Conservation (phyloP, 2,113 vertebrate genomes). For the Oreochromis spilurus region DNA sequence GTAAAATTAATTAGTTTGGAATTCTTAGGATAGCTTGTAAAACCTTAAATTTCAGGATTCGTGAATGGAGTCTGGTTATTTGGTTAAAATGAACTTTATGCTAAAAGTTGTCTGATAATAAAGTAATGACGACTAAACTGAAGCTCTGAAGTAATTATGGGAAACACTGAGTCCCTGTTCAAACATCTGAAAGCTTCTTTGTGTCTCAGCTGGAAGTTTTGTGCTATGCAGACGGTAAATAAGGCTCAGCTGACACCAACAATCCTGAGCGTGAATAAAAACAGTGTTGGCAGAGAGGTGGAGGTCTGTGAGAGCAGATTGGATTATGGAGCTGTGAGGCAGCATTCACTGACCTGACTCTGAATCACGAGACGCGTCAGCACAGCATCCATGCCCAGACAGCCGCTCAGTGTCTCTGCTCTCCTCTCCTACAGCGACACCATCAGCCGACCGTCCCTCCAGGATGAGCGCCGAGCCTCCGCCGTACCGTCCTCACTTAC, state of each 20-base stretch:
- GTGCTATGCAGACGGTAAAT: background rate
- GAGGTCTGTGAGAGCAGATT: background rate
- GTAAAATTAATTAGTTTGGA: fast-evolving
- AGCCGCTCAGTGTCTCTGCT: background rate
- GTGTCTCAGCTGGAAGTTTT: background rate
- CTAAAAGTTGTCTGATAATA: background rate
- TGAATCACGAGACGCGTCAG: background rate
- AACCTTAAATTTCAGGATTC: background rate
- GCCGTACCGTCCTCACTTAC: conserved; percentile 5
- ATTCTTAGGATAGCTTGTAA: background rate
- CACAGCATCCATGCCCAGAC: background rate
- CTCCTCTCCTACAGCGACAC: background rate
- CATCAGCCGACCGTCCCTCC: background rate
- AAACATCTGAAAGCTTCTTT: background rate
- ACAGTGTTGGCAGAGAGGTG: background rate
- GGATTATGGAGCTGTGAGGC: conserved; percentile 17
- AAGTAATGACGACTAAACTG: background rate
- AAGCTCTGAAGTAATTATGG: background rate
- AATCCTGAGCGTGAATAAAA: background rate
- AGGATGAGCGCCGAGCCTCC: conserved; percentile 40
- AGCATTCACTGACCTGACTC: background rate
- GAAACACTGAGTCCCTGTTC: fast-evolving
- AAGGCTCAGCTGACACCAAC: background rate
- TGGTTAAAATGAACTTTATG: background rate
- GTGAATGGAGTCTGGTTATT: background rate